These are phyloP conservation scores for Eledona agricola DNA, from an alignment of 2,888 invertebrate genomes.

Conservation along the genomic window DNA sequence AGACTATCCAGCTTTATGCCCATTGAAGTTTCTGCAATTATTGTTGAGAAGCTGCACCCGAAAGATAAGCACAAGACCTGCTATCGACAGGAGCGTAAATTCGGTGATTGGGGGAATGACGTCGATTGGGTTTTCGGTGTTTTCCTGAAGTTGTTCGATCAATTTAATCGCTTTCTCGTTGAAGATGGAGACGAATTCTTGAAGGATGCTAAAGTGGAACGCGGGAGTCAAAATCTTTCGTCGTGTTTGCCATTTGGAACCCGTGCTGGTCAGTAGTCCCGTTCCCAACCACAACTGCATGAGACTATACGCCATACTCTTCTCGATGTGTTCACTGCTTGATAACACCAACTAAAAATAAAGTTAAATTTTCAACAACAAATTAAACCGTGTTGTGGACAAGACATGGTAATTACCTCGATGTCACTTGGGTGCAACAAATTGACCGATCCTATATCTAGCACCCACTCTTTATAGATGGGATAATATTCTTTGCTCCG, in stretches of 20 bases:
- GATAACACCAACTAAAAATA: conserved; percentile 33
- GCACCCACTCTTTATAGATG: conserved; percentile 35
- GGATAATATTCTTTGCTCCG: conserved; percentile 30
- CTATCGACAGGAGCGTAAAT: conserved; percentile 42
- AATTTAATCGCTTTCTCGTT: conserved; percentile 41
- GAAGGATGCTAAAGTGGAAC: conserved; percentile 44
- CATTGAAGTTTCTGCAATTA: conserved; percentile 37
- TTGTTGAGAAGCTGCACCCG: not conserved
- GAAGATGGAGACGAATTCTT: conserved; percentile 41
- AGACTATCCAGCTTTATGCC: conserved; percentile 30
- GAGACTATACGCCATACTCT: conserved; percentile 36
- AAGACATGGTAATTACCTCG: conserved; percentile 34
- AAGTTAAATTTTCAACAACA: not conserved
- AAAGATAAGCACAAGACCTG: conserved; percentile 19
- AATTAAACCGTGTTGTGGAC: conserved; percentile 22
- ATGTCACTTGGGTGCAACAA: conserved; percentile 39
- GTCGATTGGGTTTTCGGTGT: conserved; percentile 32
- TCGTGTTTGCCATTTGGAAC: conserved; percentile 42
- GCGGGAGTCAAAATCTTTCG: conserved; percentile 45
- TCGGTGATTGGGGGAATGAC: conserved; percentile 40
- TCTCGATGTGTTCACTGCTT: conserved; percentile 37
- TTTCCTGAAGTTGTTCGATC: conserved; percentile 30
- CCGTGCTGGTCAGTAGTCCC: conserved; percentile 42
- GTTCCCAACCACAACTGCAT: conserved; percentile 42
- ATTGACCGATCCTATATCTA: conserved; percentile 19